Evolutionary conservation across 2,888 invertebrate species (phyloP), one percentile per base, ranked within the genome.

Genomic region (Chesias legatella): DNA sequence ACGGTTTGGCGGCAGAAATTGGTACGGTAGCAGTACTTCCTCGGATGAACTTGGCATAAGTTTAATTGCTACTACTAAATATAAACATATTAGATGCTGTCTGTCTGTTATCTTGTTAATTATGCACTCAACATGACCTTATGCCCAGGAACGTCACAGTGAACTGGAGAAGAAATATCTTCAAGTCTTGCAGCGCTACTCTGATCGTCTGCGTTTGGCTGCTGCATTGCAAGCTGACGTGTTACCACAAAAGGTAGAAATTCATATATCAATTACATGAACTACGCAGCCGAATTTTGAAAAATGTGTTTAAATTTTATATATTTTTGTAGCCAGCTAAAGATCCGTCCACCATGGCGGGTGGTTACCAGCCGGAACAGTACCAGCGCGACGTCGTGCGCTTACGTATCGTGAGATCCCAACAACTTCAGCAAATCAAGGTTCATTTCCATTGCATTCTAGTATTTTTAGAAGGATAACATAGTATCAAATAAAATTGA

Each of bases 351-450:
- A 10, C 47, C 3, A 79, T 79, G 78, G 58, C 56, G 0, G 85
- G 85, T n/a, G 72, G 69, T 0, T 83, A 86, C 48, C 54, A 71
- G 7, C 67, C 69, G 13, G 69, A 69, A 3, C 73, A 79, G 10
- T 88, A 80, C 42, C 64, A 68, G 21, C 74, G 84, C 0, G 88
- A 89, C 34, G 77, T 88, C n/a, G 79, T 78, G 28, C 80, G 88
- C 3, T 54, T 89, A 33, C 77, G 79, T 7, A 85, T 86, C 7
- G 72, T 88, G 9, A 72, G 83, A 10, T 58, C 77, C 0, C 82
- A 88, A 36, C 89, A 91, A 55, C 33, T 63, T 9, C 67, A 88
- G 21, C 89, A 90, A 57, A 90, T 91, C 4, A 71, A 85, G 76
- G 91, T 89, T 55, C 17, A 20, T 47, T 20, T 33, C n/a, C n/a